Base-by-base conservation (phyloP, 2,888 invertebrate genomes). In the Rhabditophanes sp. region DNA sequence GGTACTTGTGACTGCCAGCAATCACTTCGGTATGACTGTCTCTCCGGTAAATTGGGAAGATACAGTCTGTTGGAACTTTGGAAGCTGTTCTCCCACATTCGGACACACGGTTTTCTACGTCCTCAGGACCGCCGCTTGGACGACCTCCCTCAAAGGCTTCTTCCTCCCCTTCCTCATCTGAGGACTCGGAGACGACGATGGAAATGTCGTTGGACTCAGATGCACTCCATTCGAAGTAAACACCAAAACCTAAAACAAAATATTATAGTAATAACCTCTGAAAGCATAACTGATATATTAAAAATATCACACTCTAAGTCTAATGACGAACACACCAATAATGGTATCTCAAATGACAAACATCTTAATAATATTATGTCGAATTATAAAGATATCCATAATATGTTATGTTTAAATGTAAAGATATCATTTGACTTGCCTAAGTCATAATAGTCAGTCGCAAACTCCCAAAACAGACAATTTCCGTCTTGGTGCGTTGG, bases 381-480 rank as follows among this genome's bases (percentile, higher is more conserved):
- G n/a, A n/a, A n/a, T n/a, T n/a, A n/a, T n/a, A n/a, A n/a, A n/a
- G n/a, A n/a, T n/a, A n/a, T n/a, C n/a, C n/a, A n/a, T n/a, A n/a
- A n/a, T n/a, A n/a, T n/a, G n/a, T 22, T 22, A 22, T 9, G 23
- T 22, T 22, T n/a, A n/a, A n/a, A n/a, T n/a, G n/a, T n/a, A n/a
- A n/a, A n/a, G n/a, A n/a, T n/a, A n/a, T n/a, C n/a, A n/a, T n/a
- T n/a, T n/a, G n/a, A n/a, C n/a, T n/a, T n/a, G n/a, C 62, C 65
- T 23, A 99, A 81, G 66, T 99, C 96, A 64, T 88, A 96, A 65
- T 78, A 78, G 67, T 99, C 96, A 0, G 96, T 93, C 9, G 90
- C 88, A 67, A 96, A 99, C 72, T 99, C 96, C 93, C 93, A 96
- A 70, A 87, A 93, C 23, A 99, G 72, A 56, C 82, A 80, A 2